Conservation (phyloP, 2,797 vertebrate genomes). For the Xiphorhynchus erythropygius region DNA sequence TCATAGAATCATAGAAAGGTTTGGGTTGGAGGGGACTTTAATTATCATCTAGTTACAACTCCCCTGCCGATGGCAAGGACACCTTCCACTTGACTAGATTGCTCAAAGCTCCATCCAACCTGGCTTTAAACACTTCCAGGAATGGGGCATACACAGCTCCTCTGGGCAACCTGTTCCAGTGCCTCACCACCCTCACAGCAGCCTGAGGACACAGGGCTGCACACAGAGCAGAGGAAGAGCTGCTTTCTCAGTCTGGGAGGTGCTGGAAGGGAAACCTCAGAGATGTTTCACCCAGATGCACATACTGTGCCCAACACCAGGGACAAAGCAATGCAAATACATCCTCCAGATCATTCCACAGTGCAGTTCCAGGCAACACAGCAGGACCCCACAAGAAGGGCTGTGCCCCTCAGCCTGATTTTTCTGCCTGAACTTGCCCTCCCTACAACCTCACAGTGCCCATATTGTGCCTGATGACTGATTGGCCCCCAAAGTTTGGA, state of each 20-base stretch:
- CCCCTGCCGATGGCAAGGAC: not conserved
- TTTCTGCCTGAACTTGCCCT: not conserved
- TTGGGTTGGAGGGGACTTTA: not conserved
- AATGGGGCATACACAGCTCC: not conserved
- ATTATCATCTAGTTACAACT: not conserved
- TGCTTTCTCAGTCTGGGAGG: not conserved
- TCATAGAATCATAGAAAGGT: not conserved
- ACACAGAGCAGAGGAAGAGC: not conserved
- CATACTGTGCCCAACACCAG: not conserved
- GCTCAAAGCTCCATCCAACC: not conserved
- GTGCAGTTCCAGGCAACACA: not conserved
- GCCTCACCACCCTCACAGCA: not conserved
- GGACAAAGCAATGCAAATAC: not conserved
- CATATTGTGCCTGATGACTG: not conserved
- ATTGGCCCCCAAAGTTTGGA: not conserved
- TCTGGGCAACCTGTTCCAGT: not conserved
- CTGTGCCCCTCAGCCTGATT: not conserved
- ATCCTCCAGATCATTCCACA: not conserved
- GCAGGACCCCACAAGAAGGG: not conserved
- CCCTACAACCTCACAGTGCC: not conserved
- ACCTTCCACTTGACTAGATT: not conserved
- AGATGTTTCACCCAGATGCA: not conserved
- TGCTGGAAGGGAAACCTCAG: not conserved
- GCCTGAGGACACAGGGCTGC: not conserved
- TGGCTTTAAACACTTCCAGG: not conserved